Base-by-base conservation (phyloP, 2,113 vertebrate genomes). In the Pluvianellus socialis region DNA sequence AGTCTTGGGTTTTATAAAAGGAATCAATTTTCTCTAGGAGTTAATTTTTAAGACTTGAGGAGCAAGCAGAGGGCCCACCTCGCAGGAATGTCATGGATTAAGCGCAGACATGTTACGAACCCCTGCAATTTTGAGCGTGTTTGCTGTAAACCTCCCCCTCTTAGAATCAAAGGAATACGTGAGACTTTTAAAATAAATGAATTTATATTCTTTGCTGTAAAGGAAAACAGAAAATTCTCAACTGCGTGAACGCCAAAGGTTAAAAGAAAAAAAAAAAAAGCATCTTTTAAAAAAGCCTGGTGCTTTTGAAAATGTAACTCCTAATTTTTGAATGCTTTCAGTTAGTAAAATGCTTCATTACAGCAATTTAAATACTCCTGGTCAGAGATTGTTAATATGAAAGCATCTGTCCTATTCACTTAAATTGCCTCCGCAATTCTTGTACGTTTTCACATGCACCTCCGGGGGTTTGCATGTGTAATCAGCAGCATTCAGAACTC, bases 341-440 rank as follows among this genome's bases (percentile, higher is more conserved):
- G 56, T 92, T 63, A 45, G 53, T 33, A 72, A 92, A 92, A 97
- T 15, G 21, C 55, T 83, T 88, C 70, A 59, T 93, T 95, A 82
- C 18, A 85, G 75, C 50, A 81, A 92, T 81, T 94, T 85, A 65
- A 79, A 50, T 62, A 52, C 70, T 81, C 47, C 58, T 79, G 73
- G 68, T 58, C 82, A 91, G 35, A 87, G 73, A 82, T 68, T 2
- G 52, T 68, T 87, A 91, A 77, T 84, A 75, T 6, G 63, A 87
- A 91, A 0, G 1, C 22, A 91, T 79, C 75, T 80, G 61, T 42
- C 88, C 67, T 24, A 79, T 17, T 86, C 91, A 53, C 28, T 94
- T 68, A 53, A 87, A 92, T 70, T 95, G 55, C 62, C 62, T 94
- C 71, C 4, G 3, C 52, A 92, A 59, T 79, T 88, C 74, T 50